Evolutionary conservation across 2,888 invertebrate genomes (phyloP).

Genomic region (Tortrix viridana): DNA sequence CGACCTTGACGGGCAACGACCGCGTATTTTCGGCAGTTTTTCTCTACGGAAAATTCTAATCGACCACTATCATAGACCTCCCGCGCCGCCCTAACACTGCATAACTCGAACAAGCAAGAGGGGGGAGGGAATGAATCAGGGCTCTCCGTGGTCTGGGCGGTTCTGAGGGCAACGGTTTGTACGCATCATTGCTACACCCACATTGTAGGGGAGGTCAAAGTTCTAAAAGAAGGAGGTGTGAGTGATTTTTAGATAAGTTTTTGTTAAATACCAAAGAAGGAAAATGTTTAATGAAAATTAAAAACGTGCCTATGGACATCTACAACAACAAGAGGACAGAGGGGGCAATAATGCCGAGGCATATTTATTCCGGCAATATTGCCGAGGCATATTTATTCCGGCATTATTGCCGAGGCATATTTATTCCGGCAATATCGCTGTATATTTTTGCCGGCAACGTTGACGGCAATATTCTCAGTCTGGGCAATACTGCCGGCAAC

Average conservation of each 20-base stretch:
- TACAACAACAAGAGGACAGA: too few species aligned
- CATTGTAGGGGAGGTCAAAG: conserved; percentile 41
- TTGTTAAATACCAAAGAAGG: too few species aligned
- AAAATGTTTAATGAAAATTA: too few species aligned
- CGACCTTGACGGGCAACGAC: conserved; percentile 55
- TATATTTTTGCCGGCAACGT: too few species aligned
- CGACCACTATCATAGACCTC: conserved; percentile 56
- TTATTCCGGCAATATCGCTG: too few species aligned
- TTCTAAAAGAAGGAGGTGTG: conserved; percentile 48
- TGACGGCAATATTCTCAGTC: too few species aligned
- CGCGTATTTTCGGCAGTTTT: conserved; percentile 74
- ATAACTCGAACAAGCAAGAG: conserved; percentile 14
- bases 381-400: too few species aligned
- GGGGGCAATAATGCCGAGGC: too few species aligned
- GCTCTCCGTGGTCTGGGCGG: conserved; percentile 51
- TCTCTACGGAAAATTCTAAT: conserved; percentile 73
- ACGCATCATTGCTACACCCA: conserved; percentile 54
- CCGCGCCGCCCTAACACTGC: conserved; percentile 41
- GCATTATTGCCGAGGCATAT: too few species aligned
- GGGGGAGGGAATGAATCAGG: conserved; percentile 30
- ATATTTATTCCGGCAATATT: too few species aligned
- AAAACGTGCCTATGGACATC: too few species aligned
- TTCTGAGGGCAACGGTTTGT: conserved; percentile 65
- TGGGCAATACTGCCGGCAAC: too few species aligned
- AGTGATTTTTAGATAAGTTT: conserved; percentile 24